Evolutionary conservation across 2,113 vertebrate genomes (phyloP).

Genomic region (Tachysurus vachellii): DNA sequence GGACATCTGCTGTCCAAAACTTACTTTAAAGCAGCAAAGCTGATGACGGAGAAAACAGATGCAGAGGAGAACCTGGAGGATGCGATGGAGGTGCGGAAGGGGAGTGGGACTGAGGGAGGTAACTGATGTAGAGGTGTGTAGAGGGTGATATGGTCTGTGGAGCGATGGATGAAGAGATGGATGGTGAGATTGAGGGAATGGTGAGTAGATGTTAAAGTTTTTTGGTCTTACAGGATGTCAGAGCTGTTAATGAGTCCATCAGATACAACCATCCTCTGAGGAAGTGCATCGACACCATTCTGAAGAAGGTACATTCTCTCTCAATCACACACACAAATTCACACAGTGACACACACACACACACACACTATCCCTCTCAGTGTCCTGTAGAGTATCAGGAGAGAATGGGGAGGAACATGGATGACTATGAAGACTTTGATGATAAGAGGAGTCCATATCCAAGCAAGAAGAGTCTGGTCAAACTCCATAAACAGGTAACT

Average conservation of each 20-base stretch:
- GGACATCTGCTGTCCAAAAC: constrained; percentile 92
- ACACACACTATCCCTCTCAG: constrained; percentile 64
- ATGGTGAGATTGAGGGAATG: not conserved
- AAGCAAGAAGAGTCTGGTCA: constrained; percentile 89
- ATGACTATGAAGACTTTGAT: constrained; percentile 98
- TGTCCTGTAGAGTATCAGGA: constrained; percentile 94
- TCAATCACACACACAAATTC: not conserved
- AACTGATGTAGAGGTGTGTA: not conserved
- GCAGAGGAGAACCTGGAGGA: constrained; percentile 96
- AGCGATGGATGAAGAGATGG: not conserved
- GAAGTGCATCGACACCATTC: constrained; percentile 91
- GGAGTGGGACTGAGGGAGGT: not conserved
- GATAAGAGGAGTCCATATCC: constrained; percentile 90
- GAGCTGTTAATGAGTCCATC: constrained; percentile 91
- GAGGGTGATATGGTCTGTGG: too few relatives aligned
- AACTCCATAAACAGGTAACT: constrained; percentile 92
- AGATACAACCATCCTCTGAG: constrained; percentile 96
- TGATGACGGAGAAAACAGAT: constrained; percentile 97
- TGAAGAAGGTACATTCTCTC: constrained; percentile 82
- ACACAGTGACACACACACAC: not conserved
- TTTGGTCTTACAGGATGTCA: constrained; percentile 78
- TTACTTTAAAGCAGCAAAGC: constrained; percentile 94
- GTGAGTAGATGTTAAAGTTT: not conserved
- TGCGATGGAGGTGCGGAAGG: constrained; percentile 85
- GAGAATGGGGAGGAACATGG: constrained; percentile 98